These are phyloP conservation scores for Phenganax marumi DNA, from an alignment of 92 coral and sea anemone genomes.

Conservation along the genomic window DNA sequence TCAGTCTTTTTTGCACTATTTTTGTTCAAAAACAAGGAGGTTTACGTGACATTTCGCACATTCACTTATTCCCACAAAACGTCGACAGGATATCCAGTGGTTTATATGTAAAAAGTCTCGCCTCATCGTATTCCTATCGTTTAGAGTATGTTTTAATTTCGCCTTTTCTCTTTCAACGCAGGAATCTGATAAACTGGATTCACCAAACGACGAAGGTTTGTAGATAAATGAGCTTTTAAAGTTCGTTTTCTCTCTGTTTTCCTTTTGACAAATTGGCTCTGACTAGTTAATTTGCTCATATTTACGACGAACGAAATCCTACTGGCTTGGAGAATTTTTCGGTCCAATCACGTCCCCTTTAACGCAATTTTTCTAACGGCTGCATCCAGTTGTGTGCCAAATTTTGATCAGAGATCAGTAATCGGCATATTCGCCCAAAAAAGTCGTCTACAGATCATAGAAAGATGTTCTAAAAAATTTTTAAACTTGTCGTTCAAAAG, in stretches of 20 bases:
- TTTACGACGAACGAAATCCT: too few species aligned
- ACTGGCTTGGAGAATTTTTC: too few species aligned
- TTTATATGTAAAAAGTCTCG: background rate
- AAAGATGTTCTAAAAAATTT: background rate
- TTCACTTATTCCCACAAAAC: background rate
- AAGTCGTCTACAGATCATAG: too few species aligned
- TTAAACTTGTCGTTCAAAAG: background rate
- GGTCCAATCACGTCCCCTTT: too few species aligned
- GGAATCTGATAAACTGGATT: slow-evolving; percentile 41
- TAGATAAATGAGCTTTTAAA: background rate
- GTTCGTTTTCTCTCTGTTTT: background rate
- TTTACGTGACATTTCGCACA: background rate
- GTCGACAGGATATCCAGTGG: background rate
- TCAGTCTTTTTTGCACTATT: background rate
- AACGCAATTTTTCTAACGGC: too few species aligned
- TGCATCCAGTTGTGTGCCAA: too few species aligned
- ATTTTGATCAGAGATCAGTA: too few species aligned
- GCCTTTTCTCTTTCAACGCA: background rate
- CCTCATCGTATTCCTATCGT: background rate
- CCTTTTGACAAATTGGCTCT: too few species aligned
- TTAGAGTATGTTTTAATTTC: background rate
- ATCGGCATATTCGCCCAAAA: too few species aligned
- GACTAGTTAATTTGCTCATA: too few species aligned
- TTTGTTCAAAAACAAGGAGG: background rate
- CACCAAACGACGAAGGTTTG: slow-evolving; percentile 39